Base-by-base conservation (phyloP, 2,888 invertebrate genomes). In the Pinctada fucata region DNA sequence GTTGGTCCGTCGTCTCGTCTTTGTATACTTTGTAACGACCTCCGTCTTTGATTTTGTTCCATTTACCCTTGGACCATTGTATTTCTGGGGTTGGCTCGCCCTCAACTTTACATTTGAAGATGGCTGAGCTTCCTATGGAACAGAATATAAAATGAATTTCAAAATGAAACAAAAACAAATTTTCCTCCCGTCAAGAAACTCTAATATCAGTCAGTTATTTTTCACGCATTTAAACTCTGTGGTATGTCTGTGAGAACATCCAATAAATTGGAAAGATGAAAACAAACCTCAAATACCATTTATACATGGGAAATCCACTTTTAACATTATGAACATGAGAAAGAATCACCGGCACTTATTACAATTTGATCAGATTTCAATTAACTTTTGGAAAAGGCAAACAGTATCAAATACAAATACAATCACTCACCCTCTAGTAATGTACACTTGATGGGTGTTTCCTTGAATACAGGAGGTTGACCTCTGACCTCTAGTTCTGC, bases 401-500 rank as follows among this genome's bases (percentile, higher is more conserved):
- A 31, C 31, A 31, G 31, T 31, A 31, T 31, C 31, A 31, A 31
- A 31, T 31, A 31, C 31, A 31, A 31, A 31, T 31, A 31, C 31
- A 31, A 31, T 31, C 31, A 31, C 31, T 31, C 79, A 90, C 91
- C 91, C 89, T 91, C 90, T 13, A 92, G 86, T 48, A 91, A 87
- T 3, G 91, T 91, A 79, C 92, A 92, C 80, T 92, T 92, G 79
- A 91, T 83, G 58, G 92, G 92, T 69, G 87, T 85, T 79, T 90
- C 90, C 10, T 89, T 82, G 80, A 92, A 92, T 3, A 82, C 86
- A 4, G 92, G 93, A 13, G 92, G 89, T 75, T 89, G 88, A 71
- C 93, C 92, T 81, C 90, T 88, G 71, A 93, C 90, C 45, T 89
- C 89, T 58, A 93, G 90, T n/a, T 87, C 88, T 48, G 91, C 94